Conservation (phyloP, 2,113 vertebrate species). For the Bubo bubo region DNA sequence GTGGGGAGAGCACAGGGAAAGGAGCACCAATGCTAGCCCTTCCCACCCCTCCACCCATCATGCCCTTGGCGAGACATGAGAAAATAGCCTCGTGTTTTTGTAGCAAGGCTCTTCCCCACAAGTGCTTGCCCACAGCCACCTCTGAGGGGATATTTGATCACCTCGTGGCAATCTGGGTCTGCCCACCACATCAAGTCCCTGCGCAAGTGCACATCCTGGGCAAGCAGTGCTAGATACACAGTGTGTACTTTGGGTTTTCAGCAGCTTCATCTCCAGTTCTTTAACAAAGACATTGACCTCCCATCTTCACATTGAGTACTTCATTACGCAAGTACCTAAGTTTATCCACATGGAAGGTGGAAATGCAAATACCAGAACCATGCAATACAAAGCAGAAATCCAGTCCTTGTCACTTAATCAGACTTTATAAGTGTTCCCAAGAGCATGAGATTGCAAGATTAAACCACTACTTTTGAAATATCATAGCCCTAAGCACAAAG, state of each 20-base stretch:
- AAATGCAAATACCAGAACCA: background rate
- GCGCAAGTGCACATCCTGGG: background rate
- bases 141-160: background rate
- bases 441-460: background rate
- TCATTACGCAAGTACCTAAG: background rate
- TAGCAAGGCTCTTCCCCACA: background rate
- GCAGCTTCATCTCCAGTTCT: background rate
- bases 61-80: background rate
- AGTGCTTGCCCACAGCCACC: background rate
- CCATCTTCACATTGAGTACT: background rate
- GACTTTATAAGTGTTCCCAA: background rate
- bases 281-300: background rate
- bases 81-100: background rate
- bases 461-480: background rate
- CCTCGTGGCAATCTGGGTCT: background rate
- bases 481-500: background rate
- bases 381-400: background rate
- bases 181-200: background rate
- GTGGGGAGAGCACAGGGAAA: background rate
- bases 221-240: rapidly evolving
- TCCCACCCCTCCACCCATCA: background rate
- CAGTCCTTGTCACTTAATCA: background rate
- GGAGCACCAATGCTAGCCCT: background rate
- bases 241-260: background rate
- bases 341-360: background rate